Conservation (phyloP, 2,113 vertebrate species). For the Dipodomys spectabilis region DNA sequence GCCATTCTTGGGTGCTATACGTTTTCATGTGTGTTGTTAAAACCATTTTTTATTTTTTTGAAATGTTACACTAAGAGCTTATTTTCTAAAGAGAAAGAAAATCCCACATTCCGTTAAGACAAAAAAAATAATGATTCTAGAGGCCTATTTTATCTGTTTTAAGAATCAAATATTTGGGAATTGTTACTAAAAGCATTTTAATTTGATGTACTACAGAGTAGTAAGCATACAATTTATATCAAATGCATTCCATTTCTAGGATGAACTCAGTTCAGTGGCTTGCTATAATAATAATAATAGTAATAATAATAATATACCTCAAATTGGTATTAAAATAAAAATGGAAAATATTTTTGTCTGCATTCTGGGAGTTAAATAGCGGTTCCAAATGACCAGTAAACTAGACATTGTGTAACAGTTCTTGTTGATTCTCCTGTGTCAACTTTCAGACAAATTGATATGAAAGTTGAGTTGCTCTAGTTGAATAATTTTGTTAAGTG, state of each 20-base stretch:
- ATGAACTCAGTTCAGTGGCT: slow-evolving; percentile 34
- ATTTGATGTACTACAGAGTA: neutral
- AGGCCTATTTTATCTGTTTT: slow-evolving; percentile 21
- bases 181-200: slow-evolving; percentile 1
- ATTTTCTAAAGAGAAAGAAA: slow-evolving; percentile 71
- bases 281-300: slow-evolving; percentile 51
- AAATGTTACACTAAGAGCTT: slow-evolving; percentile 52
- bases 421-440: neutral
- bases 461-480: neutral
- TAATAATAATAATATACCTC: neutral
- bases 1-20: neutral
- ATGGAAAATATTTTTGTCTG: neutral
- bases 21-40: slow-evolving; percentile 45
- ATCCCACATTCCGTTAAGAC: neutral
- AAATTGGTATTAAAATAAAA: slow-evolving; percentile 19
- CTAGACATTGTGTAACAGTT: neutral
- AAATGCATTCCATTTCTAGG: slow-evolving; percentile 9
- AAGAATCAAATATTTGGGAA: slow-evolving; percentile 50
- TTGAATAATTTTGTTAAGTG: neutral
- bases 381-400: neutral
- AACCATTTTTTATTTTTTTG: slow-evolving; percentile 17
- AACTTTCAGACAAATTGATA: neutral
- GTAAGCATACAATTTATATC: slow-evolving; percentile 18
- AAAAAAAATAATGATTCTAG: neutral
- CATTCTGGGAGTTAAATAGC: neutral